Conservation (phyloP, 1,140 invertebrate species). For the Aplysia californica region DNA sequence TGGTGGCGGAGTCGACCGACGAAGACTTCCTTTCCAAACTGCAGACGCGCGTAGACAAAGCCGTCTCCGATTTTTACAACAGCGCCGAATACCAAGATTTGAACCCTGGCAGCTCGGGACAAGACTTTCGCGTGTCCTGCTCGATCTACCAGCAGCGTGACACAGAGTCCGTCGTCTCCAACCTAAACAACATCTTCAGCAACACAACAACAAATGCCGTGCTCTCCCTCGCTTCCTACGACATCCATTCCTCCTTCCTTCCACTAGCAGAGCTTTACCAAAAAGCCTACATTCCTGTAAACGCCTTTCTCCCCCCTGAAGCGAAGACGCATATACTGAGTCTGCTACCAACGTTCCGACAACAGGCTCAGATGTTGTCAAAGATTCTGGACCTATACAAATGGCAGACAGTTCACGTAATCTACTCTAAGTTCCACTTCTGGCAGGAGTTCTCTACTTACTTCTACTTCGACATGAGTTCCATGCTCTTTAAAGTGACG, state of each 20-base stretch:
- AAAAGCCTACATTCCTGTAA: slow-evolving; percentile 14
- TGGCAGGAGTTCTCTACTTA: neutral
- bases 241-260: slow-evolving; percentile 3
- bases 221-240: neutral
- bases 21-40: neutral
- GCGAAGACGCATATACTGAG: neutral
- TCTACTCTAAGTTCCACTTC: neutral
- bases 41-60: neutral
- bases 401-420: neutral
- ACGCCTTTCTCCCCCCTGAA: neutral
- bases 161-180: neutral
- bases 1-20: slow-evolving; percentile 19
- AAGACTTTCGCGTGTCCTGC: neutral
- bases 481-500: neutral
- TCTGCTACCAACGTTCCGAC: neutral
- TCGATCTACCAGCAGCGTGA: neutral
- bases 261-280: slow-evolving; percentile 17
- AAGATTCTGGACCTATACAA: slow-evolving; percentile 13
- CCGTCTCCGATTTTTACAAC: neutral
- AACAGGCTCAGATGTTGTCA: neutral
- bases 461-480: neutral
- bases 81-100: neutral
- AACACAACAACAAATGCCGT: neutral
- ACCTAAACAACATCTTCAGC: slow-evolving; percentile 7
- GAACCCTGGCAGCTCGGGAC: neutral